Base-by-base conservation (phyloP, 2,113 vertebrate genomes). In the Oreamnos americanus region DNA sequence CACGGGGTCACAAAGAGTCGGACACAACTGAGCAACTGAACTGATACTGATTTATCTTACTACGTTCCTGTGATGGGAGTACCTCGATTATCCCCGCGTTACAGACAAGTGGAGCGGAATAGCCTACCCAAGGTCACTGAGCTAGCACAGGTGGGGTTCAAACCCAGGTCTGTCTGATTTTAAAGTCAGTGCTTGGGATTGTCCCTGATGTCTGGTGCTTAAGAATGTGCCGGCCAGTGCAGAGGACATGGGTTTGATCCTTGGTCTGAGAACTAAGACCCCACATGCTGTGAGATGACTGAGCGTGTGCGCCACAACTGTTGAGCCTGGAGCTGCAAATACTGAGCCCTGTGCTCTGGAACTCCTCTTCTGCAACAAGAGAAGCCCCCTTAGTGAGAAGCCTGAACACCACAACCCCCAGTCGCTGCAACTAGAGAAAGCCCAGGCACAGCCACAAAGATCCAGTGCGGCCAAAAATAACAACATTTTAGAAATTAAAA, bases 61-160 rank as follows among this genome's bases (percentile, higher is more conserved):
- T 33, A 15, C 23, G 28, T 8, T 21, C 36, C 78, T 5, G 33
- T 4, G 10, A 47, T 43, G 19, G 28, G 19, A 67, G 15, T 13
- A 11, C 15, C 14, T 11, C 43, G 6, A 16, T 28, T 1, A 33
- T 1, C 25, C n/a, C 39, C 3, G 0, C 0, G 1, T 30, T 64
- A 53, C 7, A n/a, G 64, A 23, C 5, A 10, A 45, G 19, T 10
- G 17, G 17, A 53, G 43, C 28, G 5, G 39, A 1, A 8, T 0
- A 12, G 8, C 33, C 49, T 14, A 26, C 13, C 33, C 33, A 21
- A 12, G 57, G 49, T 79, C 25, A 25, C 53, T 33, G 57, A 39
- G 43, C 60, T 12, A 17, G 16, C 33, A 15, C 8, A 49, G 47
- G 30, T 5, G 1, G 47, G 14, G 45, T 62, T 87, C 64, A 57